phyloP scores from a whole-genome alignment of 2,888 invertebrate genomes.

The Sphaeridia pumilis region DNA sequence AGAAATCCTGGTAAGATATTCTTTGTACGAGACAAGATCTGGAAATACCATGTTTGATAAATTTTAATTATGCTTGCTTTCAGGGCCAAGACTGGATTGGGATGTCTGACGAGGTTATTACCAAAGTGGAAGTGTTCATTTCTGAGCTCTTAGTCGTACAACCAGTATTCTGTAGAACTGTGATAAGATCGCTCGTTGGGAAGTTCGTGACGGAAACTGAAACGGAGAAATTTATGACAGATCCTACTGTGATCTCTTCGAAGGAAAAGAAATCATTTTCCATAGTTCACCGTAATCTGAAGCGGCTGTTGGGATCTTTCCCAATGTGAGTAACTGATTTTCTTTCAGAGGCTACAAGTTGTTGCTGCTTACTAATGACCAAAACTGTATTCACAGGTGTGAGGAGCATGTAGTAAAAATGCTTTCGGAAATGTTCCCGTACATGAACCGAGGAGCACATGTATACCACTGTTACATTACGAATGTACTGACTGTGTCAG shows the following conservation, averaged over 20 bases:
- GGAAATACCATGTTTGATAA: not conserved
- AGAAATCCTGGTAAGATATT: slow-evolving; percentile 17
- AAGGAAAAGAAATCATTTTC: slow-evolving; percentile 18
- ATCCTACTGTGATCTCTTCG: slow-evolving; percentile 9
- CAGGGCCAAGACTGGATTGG: slow-evolving; percentile 17
- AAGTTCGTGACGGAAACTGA: slow-evolving; percentile 13
- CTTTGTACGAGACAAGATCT: not conserved
- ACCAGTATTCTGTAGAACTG: slow-evolving; percentile 19
- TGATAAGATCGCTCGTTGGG: slow-evolving; percentile 16
- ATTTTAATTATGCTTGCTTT: not conserved
- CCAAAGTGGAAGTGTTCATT: slow-evolving; percentile 19
- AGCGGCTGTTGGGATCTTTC: slow-evolving; percentile 17
- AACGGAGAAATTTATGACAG: too few relatives aligned
- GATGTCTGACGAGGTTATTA: slow-evolving; percentile 20
- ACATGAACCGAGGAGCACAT: slow-evolving; percentile 55
- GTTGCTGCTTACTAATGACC: not conserved
- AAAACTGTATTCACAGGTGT: slow-evolving; percentile 47
- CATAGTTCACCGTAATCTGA: slow-evolving; percentile 21
- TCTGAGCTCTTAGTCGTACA: slow-evolving; percentile 20
- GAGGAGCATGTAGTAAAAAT: slow-evolving; percentile 55
- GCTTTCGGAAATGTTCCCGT: slow-evolving; percentile 59
- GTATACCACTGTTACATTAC: slow-evolving; percentile 62
- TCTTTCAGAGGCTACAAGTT: too few relatives aligned
- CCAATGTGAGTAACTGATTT: slow-evolving; percentile 18
- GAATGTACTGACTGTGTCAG: slow-evolving; percentile 62